Evolutionary conservation across 2,113 vertebrate species (phyloP).

Genomic region (Bucco capensis): DNA sequence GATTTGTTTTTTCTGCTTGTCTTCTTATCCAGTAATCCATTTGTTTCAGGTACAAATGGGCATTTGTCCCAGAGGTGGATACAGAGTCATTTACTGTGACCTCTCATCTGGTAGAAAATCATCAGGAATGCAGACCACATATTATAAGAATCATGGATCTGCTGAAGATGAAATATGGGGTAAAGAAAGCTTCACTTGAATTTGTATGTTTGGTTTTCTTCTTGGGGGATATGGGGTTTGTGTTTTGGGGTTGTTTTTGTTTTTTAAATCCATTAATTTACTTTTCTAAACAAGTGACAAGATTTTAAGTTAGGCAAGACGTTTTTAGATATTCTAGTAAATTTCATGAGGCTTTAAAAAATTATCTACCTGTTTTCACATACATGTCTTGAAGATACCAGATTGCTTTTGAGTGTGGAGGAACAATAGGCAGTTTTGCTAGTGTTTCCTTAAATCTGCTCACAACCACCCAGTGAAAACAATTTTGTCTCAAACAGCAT

Average conservation of each 20-base stretch:
- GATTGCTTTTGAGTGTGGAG: neutral
- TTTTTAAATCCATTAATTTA: neutral
- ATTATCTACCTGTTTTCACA: neutral
- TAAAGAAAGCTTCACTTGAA: slow-evolving; percentile 50
- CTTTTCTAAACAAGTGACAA: neutral
- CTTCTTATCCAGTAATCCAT: neutral
- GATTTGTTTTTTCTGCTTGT: neutral
- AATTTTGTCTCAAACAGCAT: neutral
- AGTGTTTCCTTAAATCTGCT: neutral
- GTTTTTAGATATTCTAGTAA: neutral
- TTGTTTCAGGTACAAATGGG: slow-evolving; percentile 90
- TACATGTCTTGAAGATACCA: neutral
- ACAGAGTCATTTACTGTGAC: slow-evolving; percentile 74
- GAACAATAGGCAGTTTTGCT: neutral
- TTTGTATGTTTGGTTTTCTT: neutral
- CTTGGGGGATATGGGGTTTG: no score
- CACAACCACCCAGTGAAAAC: neutral
- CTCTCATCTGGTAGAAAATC: slow-evolving; percentile 79
- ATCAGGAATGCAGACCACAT: slow-evolving; percentile 87
- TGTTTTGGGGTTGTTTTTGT: no score
- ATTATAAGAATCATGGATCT: slow-evolving; percentile 83
- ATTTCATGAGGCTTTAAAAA: neutral
- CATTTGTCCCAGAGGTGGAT: slow-evolving; percentile 95
- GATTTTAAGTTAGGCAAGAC: neutral
- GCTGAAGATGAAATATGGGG: slow-evolving; percentile 81